Conservation (phyloP, 2,888 invertebrate species). For the Hydriomena furcata region DNA sequence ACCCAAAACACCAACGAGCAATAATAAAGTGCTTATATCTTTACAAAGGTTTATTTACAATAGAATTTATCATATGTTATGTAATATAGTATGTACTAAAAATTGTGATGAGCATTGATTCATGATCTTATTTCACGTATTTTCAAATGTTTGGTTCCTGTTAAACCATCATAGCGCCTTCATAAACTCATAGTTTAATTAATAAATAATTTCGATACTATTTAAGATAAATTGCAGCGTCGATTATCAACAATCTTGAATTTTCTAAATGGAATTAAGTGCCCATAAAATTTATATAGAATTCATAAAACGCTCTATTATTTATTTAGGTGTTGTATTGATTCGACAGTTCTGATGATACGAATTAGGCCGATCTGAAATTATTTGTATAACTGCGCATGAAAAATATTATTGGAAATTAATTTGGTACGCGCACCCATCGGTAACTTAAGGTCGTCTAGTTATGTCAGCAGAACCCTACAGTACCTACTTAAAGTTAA, state of each 20-base stretch:
- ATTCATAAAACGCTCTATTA: slow-evolving; percentile 47
- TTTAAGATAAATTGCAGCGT: slow-evolving; percentile 47
- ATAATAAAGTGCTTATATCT: slow-evolving; percentile 46
- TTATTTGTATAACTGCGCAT: background rate
- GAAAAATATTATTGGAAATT: background rate
- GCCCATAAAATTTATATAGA: slow-evolving; percentile 66
- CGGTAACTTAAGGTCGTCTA: background rate
- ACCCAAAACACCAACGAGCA: slow-evolving; percentile 38
- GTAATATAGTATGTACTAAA: slow-evolving; percentile 36
- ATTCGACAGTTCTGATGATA: background rate
- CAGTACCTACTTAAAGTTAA: slow-evolving; percentile 57
- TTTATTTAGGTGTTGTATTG: slow-evolving; percentile 64
- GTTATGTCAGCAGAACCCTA: background rate
- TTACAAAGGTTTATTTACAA: slow-evolving; percentile 42
- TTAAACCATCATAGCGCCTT: slow-evolving; percentile 42
- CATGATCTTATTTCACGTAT: slow-evolving; percentile 76
- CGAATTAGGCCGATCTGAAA: background rate
- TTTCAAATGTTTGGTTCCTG: slow-evolving; percentile 75
- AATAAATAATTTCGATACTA: slow-evolving; percentile 42
- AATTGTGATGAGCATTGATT: slow-evolving; percentile 73
- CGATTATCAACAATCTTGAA: slow-evolving; percentile 51
- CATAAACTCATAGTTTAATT: slow-evolving; percentile 43
- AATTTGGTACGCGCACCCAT: background rate
- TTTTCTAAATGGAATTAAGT: slow-evolving; percentile 81
- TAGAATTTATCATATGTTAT: slow-evolving; percentile 32